These are phyloP conservation scores for Mixornis gularis DNA, from an alignment of 2,113 vertebrate genomes.

Conservation along the genomic window DNA sequence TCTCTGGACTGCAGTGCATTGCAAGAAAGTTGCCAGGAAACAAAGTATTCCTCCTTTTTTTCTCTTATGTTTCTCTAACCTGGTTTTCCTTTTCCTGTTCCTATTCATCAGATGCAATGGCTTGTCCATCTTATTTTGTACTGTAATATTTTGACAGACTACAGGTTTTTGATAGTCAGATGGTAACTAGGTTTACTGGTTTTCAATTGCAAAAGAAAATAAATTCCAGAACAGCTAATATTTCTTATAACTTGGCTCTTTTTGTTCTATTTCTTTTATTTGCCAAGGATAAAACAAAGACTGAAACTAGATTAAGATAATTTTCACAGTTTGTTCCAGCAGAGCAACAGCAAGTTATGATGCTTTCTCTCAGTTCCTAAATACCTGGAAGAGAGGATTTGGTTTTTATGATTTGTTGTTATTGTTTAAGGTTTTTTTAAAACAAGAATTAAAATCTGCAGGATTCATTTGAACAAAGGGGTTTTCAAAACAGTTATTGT, in stretches of 20 bases:
- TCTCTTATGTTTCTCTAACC: neutral
- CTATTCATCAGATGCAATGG: neutral
- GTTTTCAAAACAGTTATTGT: neutral
- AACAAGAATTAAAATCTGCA: neutral
- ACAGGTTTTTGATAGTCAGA: neutral
- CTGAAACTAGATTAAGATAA: neutral
- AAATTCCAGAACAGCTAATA: neutral
- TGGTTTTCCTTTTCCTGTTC: neutral
- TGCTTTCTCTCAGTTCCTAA: neutral
- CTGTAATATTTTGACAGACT: neutral
- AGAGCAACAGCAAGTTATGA: neutral
- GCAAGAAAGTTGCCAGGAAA: neutral
- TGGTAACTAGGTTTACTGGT: neutral
- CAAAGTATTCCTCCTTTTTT: neutral
- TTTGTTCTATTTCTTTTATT: neutral
- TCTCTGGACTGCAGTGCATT: neutral
- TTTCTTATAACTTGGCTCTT: neutral
- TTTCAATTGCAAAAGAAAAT: neutral
- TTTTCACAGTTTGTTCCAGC: neutral
- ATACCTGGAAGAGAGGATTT: neutral
- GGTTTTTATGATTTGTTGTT: neutral
- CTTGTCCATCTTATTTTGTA: neutral
- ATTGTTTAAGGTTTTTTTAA: neutral
- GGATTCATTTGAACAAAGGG: neutral
- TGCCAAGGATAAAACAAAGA: neutral